These are phyloP conservation scores for Cenopis cana DNA, from an alignment of 2,888 invertebrate genomes.

Conservation along the genomic window DNA sequence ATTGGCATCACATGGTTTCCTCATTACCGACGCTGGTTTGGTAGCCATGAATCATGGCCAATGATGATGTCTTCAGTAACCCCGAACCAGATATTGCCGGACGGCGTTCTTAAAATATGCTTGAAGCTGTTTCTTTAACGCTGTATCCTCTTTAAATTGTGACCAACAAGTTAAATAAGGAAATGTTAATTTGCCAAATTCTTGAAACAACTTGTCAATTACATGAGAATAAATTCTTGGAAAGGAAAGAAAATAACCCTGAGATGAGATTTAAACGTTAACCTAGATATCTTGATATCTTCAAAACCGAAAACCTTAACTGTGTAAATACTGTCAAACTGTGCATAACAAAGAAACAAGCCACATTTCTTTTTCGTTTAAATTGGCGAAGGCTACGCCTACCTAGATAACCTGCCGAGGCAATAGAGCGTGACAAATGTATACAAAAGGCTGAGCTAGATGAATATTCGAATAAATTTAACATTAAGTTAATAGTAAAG, in stretches of 20 bases:
- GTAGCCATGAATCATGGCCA: not conserved
- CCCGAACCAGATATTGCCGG: not conserved
- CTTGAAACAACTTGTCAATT: too few species aligned
- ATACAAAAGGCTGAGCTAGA: constrained; percentile 28
- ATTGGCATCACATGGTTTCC: not conserved
- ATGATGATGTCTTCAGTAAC: not conserved
- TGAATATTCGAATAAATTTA: constrained; percentile 39
- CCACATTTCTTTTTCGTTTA: constrained; percentile 39
- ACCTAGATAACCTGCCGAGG: constrained; percentile 34
- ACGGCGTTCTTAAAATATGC: not conserved
- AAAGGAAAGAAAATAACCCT: not conserved
- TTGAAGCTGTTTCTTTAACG: not conserved
- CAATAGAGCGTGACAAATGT: constrained; percentile 40
- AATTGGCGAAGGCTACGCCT: constrained; percentile 39
- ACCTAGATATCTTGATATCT: constrained; percentile 22
- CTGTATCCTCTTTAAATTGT: not conserved
- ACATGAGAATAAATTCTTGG: too few species aligned
- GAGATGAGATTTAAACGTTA: constrained; percentile 16
- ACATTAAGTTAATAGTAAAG: constrained; percentile 30
- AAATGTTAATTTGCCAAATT: not conserved
- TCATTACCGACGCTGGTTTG: not conserved
- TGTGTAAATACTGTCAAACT: constrained; percentile 34
- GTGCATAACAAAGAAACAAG: constrained; percentile 39
- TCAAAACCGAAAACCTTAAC: constrained; percentile 28
- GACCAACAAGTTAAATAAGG: not conserved